Evolutionary conservation across 2,113 vertebrate genomes (phyloP).

Genomic region (Daphoenositta chrysoptera): DNA sequence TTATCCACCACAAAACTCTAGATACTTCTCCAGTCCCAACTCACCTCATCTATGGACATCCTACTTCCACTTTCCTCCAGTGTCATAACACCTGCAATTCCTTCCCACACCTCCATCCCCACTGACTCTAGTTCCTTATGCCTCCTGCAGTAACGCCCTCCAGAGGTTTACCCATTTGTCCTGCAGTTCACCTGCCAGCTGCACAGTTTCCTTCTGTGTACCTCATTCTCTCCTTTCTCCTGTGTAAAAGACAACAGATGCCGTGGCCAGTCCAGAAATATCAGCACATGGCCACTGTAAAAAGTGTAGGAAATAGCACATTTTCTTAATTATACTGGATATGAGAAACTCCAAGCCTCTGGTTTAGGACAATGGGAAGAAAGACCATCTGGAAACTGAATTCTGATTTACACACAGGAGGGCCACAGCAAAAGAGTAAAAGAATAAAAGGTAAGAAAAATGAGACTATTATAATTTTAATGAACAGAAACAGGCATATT

Average conservation of each 20-base stretch:
- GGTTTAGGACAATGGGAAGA: neutral
- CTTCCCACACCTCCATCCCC: neutral
- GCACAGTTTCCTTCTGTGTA: neutral
- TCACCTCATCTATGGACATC: neutral
- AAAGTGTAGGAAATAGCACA: neutral
- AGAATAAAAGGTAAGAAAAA: slow-evolving; percentile 16
- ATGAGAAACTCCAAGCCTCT: neutral
- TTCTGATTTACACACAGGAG: neutral
- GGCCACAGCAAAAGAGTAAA: neutral
- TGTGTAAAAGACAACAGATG: neutral
- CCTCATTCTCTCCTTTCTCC: neutral
- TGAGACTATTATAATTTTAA: slow-evolving; percentile 1
- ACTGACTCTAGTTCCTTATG: neutral
- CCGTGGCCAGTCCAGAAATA: neutral
- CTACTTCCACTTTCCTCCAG: neutral
- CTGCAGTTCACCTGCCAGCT: neutral
- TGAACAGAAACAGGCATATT: neutral
- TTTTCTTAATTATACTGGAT: neutral
- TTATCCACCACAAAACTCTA: neutral
- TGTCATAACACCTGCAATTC: neutral
- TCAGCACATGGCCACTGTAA: fast-evolving
- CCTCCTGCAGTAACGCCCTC: neutral
- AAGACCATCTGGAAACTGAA: neutral
- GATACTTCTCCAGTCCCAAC: neutral
- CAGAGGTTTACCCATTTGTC: neutral